phyloP scores from a whole-genome alignment of 2,113 vertebrate species.

The Boulengeromyrus knoepffleri region DNA sequence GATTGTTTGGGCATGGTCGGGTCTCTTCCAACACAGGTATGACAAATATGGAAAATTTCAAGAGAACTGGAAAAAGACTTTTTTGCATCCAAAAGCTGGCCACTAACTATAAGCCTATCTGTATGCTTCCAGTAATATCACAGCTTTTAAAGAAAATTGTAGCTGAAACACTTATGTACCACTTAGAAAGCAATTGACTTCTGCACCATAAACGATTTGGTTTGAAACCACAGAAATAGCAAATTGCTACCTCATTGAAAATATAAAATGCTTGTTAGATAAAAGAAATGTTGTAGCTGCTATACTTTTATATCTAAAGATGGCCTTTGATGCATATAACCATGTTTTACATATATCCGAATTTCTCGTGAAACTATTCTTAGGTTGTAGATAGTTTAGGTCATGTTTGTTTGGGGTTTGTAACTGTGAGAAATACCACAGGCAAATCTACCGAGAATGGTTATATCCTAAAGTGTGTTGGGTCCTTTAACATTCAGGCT shows the following conservation, averaged over 20 bases:
- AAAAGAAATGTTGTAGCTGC: not conserved
- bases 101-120: not conserved
- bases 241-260: not conserved
- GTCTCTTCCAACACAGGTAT: not conserved
- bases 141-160: constrained; percentile 4
- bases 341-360: not conserved
- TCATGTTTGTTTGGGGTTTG: not conserved
- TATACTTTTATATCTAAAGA: not conserved
- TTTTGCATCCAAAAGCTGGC: not conserved
- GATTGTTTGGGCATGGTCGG: not conserved
- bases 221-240: not conserved
- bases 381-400: not conserved
- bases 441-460: not conserved
- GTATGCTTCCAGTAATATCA: not conserved
- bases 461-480: not conserved
- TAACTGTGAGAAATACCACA: not conserved
- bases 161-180: not conserved
- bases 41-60: not conserved
- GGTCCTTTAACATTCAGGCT: not conserved
- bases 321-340: not conserved
- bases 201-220: not conserved
- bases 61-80: not conserved
- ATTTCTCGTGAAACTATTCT: not conserved
- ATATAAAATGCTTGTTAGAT: not conserved
- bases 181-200: constrained; percentile 10